phyloP scores from a whole-genome alignment of 2,888 invertebrate genomes.

The Amorpha juglandis region DNA sequence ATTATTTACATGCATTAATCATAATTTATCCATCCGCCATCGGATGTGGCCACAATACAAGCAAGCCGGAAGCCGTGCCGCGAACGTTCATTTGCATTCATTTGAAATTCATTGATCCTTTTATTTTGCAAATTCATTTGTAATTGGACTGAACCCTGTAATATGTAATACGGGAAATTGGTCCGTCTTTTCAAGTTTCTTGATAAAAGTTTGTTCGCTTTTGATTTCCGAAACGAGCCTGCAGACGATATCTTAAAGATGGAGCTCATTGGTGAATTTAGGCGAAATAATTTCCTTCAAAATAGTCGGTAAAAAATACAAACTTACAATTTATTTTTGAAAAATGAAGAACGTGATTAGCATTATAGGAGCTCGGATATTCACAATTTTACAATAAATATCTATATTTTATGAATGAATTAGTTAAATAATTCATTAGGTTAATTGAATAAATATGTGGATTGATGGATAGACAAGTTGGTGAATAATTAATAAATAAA shows the following conservation, averaged over 20 bases:
- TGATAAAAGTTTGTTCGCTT: slow-evolving; percentile 8
- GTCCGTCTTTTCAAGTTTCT: slow-evolving; percentile 11
- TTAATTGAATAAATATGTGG: no score
- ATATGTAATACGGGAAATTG: slow-evolving; percentile 20
- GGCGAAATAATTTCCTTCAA: no score
- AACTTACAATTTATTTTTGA: no score
- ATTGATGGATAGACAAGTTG: no score
- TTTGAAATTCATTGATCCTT: slow-evolving; percentile 23
- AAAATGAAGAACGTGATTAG: no score
- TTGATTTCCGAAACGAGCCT: slow-evolving; percentile 11
- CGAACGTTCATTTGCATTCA: slow-evolving; percentile 16
- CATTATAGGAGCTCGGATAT: no score
- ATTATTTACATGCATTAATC: slow-evolving; percentile 20
- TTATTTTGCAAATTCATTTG: slow-evolving; percentile 21
- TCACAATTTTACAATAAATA: no score
- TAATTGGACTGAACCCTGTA: slow-evolving; percentile 3
- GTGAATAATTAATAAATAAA: no score
- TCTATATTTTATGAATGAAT: no score
- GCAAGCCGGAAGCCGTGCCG: slow-evolving; percentile 10
- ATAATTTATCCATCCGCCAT: slow-evolving; percentile 18
- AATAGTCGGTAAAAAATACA: no score
- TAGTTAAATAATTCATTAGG: no score
- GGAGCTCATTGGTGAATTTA: no score
- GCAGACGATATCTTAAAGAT: slow-evolving; percentile 1
- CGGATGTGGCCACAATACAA: slow-evolving; percentile 18